phyloP scores from a whole-genome alignment of 1,140 invertebrate species.

The Drosophila fuyamai region DNA sequence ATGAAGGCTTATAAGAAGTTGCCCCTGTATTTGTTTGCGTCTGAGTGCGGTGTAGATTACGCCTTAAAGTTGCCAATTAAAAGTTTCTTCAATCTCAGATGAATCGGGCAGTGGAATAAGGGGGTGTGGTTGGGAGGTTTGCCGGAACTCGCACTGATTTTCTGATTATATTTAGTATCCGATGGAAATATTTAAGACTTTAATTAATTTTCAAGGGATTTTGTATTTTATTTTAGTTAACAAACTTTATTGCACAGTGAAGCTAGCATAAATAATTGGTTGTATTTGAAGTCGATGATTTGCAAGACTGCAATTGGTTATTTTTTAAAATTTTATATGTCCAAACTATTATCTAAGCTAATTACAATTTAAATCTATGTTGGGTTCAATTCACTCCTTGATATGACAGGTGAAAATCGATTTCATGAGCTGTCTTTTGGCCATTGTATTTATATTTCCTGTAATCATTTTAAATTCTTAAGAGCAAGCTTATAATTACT shows the following conservation, averaged over 20 bases:
- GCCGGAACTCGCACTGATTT: conserved; percentile 11
- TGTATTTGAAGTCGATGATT: too few relatives aligned
- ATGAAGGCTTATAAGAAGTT: conserved; percentile 70
- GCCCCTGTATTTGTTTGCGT: conserved; percentile 26
- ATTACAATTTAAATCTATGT: neutral
- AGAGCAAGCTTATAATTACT: too few relatives aligned
- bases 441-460: too few relatives aligned
- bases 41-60: conserved; percentile 56
- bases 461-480: too few relatives aligned
- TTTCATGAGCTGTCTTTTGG: too few relatives aligned
- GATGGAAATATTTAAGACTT: conserved; percentile 23
- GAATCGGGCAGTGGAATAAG: neutral
- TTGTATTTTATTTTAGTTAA: neutral
- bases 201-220: conserved; percentile 47
- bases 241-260: neutral
- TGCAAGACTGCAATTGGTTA: too few relatives aligned
- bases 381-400: neutral
- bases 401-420: neutral
- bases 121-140: neutral
- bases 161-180: conserved; percentile 20
- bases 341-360: neutral
- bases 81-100: conserved; percentile 58
- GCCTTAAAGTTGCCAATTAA: conserved; percentile 81
- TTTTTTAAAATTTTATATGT: too few relatives aligned
- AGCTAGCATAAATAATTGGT: neutral